Base-by-base conservation (phyloP, 2,797 vertebrate species). In the Aythya fuligula region DNA sequence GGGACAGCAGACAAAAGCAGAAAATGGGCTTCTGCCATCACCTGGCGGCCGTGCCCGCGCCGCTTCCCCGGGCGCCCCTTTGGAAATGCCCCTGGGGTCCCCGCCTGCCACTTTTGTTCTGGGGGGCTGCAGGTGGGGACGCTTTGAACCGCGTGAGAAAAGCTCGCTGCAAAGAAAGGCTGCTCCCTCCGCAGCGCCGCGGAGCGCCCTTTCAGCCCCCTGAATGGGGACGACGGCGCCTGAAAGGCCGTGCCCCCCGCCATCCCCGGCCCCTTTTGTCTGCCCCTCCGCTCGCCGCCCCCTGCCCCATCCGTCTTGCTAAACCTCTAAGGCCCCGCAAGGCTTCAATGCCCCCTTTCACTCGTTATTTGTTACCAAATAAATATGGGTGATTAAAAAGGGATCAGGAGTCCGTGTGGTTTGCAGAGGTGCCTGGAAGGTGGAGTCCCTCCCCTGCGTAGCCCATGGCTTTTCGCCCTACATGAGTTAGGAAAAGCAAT, bases 401-500 rank as follows among this genome's bases (percentile, higher is more conserved):
- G 91, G 91, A 86, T 92, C 56, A 57, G 94, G 94, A 91, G 93
- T 73, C 69, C 32, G 28, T 5, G 87, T 2, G 27, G 90, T 61
- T 47, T 32, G 89, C 70, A n/a, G 95, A 66, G 89, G 83, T 88
- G 96, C 89, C 85, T 87, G 95, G 96, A 90, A 70, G 96, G 94
- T 98, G 97, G 74, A 99, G 97, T 95, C 64, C 97, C 98, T 98
- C 98, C 99, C 98, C 98, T 98, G 98, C 98, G 99, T 98, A 99
- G 98, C 99, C 98, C 99, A 99, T 99, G 99, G 99, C 99, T 99
- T 99, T 99, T 98, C 98, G 99, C 99, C 99, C 99, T 99, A 99
- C 98, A 98, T 99, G 99, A 99, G 98, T 98, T 98, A 93, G 96
- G 98, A 98, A 98, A 98, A 97, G 98, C 98, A 99, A 99, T 99